Conservation (phyloP, 2,113 vertebrate species). For the Raja brachyura region DNA sequence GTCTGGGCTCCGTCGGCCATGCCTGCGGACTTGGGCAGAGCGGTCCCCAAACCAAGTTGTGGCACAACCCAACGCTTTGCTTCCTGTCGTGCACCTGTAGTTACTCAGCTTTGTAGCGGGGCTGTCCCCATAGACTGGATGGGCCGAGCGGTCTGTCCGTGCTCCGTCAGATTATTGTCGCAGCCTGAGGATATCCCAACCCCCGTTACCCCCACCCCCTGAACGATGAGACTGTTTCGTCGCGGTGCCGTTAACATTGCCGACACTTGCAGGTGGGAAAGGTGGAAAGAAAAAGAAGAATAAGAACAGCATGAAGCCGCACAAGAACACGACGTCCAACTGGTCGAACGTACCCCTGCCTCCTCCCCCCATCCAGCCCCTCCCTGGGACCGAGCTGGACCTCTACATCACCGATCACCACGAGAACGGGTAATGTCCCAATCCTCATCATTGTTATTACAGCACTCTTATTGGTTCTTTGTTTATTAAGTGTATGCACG, state of each 20-base stretch:
- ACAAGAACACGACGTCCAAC: slow-evolving; percentile 84
- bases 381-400: slow-evolving; percentile 90
- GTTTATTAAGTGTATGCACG: no score
- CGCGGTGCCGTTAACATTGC: not conserved
- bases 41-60: no score
- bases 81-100: no score
- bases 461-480: no score
- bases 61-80: no score
- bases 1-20: no score
- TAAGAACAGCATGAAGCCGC: slow-evolving; percentile 77
- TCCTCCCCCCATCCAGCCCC: slow-evolving; percentile 87
- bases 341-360: slow-evolving; percentile 93
- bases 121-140: not conserved
- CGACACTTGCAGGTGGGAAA: slow-evolving; percentile 79
- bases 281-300: slow-evolving; percentile 98
- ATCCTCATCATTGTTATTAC: not conserved
- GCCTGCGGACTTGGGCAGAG: no score
- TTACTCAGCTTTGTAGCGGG: no score
- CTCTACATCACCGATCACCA: slow-evolving; percentile 82
- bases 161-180: not conserved
- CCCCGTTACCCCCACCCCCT: no score
- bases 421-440: slow-evolving; percentile 72
- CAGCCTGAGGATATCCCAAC: no score
- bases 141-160: not conserved
- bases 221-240: not conserved